phyloP scores from a whole-genome alignment of 1,140 invertebrate genomes.

The Lordiphosa stackelbergi region DNA sequence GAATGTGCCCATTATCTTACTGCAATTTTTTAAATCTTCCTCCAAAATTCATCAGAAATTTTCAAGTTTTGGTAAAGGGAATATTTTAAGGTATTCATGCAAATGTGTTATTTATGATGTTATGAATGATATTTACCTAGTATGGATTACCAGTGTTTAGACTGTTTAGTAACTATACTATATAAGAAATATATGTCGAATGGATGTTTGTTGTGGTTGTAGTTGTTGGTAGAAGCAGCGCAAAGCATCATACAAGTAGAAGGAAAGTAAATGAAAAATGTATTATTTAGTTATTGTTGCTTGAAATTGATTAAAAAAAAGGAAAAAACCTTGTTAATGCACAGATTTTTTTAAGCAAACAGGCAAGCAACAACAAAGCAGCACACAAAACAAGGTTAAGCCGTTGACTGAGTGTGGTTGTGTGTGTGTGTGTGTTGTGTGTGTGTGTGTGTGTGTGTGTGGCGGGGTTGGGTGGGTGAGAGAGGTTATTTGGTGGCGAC shows the following conservation, averaged over 20 bases:
- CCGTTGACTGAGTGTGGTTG: conserved; percentile 10
- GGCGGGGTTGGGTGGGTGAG: conserved; percentile 1
- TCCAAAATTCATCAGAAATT: no score
- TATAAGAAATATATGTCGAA: conserved; percentile 22
- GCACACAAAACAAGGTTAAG: conserved; percentile 59
- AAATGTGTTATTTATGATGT: conserved; percentile 3
- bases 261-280: conserved; percentile 34
- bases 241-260: conserved; percentile 33
- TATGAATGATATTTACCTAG: conserved; percentile 60
- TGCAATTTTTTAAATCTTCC: no score
- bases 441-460: conserved; percentile 2
- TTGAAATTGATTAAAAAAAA: conserved; percentile 1
- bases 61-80: no score
- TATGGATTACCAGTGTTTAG: conserved; percentile 60
- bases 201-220: conserved; percentile 15
- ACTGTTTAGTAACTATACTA: conserved; percentile 71
- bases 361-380: conserved; percentile 74
- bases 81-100: conserved; percentile 8
- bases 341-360: conserved; percentile 66
- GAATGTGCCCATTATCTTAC: no score
- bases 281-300: conserved; percentile 24
- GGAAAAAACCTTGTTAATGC: conserved; percentile 31
- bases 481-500: not conserved
- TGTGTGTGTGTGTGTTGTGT: not conserved
- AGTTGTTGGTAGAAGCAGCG: conserved; percentile 17